Evolutionary conservation across 1,140 invertebrate species (phyloP), one percentile per base, ranked within the genome.

Genomic region (Cephus cinctus): DNA sequence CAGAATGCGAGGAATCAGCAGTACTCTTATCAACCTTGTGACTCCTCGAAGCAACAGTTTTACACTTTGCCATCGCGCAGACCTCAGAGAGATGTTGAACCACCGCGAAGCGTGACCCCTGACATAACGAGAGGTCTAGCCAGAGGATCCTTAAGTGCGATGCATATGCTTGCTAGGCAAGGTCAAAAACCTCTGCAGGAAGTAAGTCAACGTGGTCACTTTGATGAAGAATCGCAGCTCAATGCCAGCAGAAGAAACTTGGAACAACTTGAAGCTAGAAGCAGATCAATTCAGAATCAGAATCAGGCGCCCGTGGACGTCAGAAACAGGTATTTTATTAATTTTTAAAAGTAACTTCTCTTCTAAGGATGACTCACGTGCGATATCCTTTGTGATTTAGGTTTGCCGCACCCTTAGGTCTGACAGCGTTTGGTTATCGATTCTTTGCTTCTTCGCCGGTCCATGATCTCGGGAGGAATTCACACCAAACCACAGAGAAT

Each of bases 81-180:
- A 34, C 57, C 65, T n/a, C 66, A 67, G 8, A 63, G 59, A 47
- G 75, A 69, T 11, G 56, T 52, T 41, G 69, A 77, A 38, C 72
- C 73, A 14, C 78, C 80, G 50, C 63, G 79, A n/a, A 80, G 78
- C 15, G 71, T 81, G 18, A 81, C 80, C 1, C 81, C 81, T 5
- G 80, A 82, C 43, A 81, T 81, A 19, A 81, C 79, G 1, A 71
- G 79, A 43, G 78, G 76, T 22, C 63, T 81, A 27, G 49, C 52
- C 43, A 64, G 58, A 3, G 62, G 58, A 15, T 58, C 70, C 2
- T 30, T 73, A 8, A 69, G 52, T n/a, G 43, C 70, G 2, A 61
- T 69, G 61, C 66, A 73, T 38, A 62, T 71, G 57, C 39, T 75
- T 4, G 60, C 66, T 0, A 65, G 56, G 46, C 67, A 71, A 1